Evolutionary conservation across 2,797 vertebrate species (phyloP).

Genomic region (Choloepus didactylus): DNA sequence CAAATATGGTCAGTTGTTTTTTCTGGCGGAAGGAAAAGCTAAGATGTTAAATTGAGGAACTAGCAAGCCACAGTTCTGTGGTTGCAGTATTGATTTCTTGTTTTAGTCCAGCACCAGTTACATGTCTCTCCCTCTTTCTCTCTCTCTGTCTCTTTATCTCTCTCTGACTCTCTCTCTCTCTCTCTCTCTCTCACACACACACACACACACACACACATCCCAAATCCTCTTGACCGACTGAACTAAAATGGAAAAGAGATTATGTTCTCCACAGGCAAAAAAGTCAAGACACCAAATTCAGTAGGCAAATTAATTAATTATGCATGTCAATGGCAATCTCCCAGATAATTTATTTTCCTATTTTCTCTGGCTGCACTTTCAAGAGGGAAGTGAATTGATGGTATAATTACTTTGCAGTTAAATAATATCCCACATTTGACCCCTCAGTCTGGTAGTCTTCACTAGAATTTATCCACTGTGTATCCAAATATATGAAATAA

Average conservation of each 20-base stretch:
- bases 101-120: slow-evolving; percentile 69
- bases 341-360: slow-evolving; percentile 26
- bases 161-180: neutral
- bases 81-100: slow-evolving; percentile 82
- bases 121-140: neutral
- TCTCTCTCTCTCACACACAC: neutral
- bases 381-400: slow-evolving; percentile 50
- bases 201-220: neutral
- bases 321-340: neutral
- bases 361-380: slow-evolving; percentile 37
- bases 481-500: neutral
- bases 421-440: neutral
- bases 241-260: slow-evolving; percentile 55
- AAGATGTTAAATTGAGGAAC: slow-evolving; percentile 83
- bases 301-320: slow-evolving; percentile 20
- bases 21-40: slow-evolving; percentile 70
- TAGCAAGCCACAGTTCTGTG: slow-evolving; percentile 66
- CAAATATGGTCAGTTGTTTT: slow-evolving; percentile 60
- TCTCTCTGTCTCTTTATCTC: neutral
- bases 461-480: neutral
- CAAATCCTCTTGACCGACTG: neutral
- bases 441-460: neutral
- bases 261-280: slow-evolving; percentile 1
- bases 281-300: slow-evolving; percentile 15
- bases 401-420: slow-evolving; percentile 34